Base-by-base conservation (phyloP, 2,888 invertebrate genomes). In the Parascotia fuliginaria region DNA sequence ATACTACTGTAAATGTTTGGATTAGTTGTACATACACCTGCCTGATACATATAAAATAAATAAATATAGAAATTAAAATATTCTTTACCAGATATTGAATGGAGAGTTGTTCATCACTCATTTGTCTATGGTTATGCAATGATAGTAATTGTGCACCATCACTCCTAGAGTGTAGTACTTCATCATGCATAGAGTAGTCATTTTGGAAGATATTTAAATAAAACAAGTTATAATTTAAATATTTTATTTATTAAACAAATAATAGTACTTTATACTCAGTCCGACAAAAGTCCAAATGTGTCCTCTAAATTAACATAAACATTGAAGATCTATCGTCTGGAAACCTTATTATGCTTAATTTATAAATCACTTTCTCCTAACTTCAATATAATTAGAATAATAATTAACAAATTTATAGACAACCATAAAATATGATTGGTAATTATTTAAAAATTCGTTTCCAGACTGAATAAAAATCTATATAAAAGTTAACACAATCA, bases 231-330 rank as follows among this genome's bases (percentile, higher is more conserved):
- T 65, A 73, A 71, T 79, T 75, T 70, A 74, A 77, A 76, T 64
- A 77, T 85, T 75, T 85, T 85, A 85, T 86, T 88, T 70, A 82
- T 81, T 87, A 85, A 89, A 85, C 86, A 87, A 85, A 79, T 79
- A 70, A 82, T 85, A 86, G 79, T 87, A 85, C 83, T 84, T 83
- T 85, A 87, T 86, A 87, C 85, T 91, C 90, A 90, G 91, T 91
- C 89, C 82, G 83, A 87, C 84, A 81, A 70, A 73, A 73, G 76
- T 78, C 75, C 71, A 73, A 73, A 75, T 83, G 80, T 83, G 81
- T 83, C 77, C 81, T 82, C 78, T 81, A 83, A 81, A 84, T 80
- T 81, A 81, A 83, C 75, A 73, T 70, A 77, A 80, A 77, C 77
- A 76, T 78, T 70, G 73, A 79, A 79, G 72, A 65, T 68, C 68